Base-by-base conservation (phyloP, 2,797 vertebrate species). In the Helostoma temminkii region DNA sequence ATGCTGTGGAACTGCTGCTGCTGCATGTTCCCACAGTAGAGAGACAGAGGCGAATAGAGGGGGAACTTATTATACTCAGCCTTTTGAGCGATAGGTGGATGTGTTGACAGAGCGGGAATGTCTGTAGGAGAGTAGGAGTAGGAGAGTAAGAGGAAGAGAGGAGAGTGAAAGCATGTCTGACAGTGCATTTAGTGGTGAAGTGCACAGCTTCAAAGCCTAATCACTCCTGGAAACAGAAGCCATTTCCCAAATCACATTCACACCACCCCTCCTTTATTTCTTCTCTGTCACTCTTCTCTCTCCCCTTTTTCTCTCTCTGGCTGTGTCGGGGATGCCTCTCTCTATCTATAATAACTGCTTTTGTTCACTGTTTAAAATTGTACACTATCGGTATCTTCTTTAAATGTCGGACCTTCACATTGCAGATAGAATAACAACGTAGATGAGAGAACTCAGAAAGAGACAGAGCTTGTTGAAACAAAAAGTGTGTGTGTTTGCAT, bases 21-120 rank as follows among this genome's bases (percentile, higher is more conserved):
- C 72, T 77, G 76, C 76, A 66, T 72, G 82, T 71, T 83, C 62
- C 80, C 82, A 90, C 83, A 71, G 73, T 10, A 28, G 74, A 78
- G 76, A 50, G 74, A 62, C 54, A 70, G 76, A 63, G 72, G 48
- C 53, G 46, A 71, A 63, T 55, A 21, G 73, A 80, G 77, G 71
- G 74, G 70, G 54, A 74, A 86, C 78, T 92, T 92, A 86, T 92
- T 92, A 90, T 93, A 91, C 83, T 87, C 77, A 71, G 85, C 80
- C 70, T 82, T 90, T 76, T 76, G 75, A 81, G 78, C 65, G 42
- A 80, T 71, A 72, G 80, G 83, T 71, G 62, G 71, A 76, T 82
- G 72, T 87, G 82, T 87, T 84, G 81, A 84, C 82, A 82, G 80
- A 83, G 74, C 43, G 48, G 81, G 78, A 85, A 83, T 84, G 58